These are phyloP conservation scores for Astyanax mexicanus DNA, from an alignment of 2,797 vertebrate genomes.

Conservation along the genomic window DNA sequence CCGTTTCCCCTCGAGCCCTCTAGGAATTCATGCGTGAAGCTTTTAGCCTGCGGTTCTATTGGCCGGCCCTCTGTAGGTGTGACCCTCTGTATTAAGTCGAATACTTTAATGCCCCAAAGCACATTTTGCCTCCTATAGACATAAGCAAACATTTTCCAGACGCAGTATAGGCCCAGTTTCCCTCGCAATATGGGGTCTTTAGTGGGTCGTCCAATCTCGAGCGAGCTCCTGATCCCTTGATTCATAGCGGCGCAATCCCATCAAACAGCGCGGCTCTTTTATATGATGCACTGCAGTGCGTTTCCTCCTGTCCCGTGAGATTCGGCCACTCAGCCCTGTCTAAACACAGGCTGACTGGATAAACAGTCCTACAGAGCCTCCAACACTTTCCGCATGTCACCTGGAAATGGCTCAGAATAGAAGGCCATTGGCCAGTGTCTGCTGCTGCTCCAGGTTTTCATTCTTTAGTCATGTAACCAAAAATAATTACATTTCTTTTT, in stretches of 20 bases:
- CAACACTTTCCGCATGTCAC: neutral
- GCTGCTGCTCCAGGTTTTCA: neutral
- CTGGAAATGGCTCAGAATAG: neutral
- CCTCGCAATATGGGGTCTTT: neutral
- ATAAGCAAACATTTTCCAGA: constrained; percentile 4
- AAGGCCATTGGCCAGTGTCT: neutral
- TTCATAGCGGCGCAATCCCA: constrained; percentile 20
- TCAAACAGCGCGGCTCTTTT: constrained; percentile 3
- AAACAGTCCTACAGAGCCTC: neutral
- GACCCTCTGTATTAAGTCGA: constrained; percentile 9
- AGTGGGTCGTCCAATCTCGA: neutral
- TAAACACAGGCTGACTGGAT: neutral
- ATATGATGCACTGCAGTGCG: neutral
- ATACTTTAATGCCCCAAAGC: neutral
- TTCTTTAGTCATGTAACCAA: neutral
- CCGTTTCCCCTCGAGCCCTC: constrained; percentile 42
- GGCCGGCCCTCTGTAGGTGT: neutral
- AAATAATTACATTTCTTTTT: neutral
- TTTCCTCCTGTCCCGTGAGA: constrained; percentile 5
- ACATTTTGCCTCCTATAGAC: constrained; percentile 2
- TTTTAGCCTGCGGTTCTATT: constrained; percentile 19
- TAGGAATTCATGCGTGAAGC: constrained; percentile 17
- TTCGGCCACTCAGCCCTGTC: neutral
- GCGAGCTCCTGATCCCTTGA: constrained; percentile 6
- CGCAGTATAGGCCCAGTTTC: neutral